Evolutionary conservation across 2,888 invertebrate species (phyloP), one percentile per base, ranked within the genome.

Genomic region (Heteromurus nitidus): DNA sequence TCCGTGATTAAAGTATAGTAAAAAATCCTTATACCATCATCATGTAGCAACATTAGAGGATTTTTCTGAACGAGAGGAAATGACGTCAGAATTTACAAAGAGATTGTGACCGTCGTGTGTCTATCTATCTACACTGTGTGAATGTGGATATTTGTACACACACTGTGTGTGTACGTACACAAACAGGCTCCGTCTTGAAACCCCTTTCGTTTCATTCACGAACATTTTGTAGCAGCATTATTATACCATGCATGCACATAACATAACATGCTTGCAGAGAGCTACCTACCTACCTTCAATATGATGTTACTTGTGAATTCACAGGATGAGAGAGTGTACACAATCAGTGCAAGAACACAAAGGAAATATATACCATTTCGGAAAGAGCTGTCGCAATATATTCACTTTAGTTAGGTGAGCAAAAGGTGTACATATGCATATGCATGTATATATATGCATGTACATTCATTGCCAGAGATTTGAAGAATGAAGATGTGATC

Each of bases 51-150:
- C 53, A 30, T 67, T 55, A 3, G 24, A 58, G 64, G 42, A 50
- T 16, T 22, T 76, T 60, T 68, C 74, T 74, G 67, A 70, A 81
- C 75, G 75, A 74, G 50, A 81, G 75, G 81, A 81, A 81, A 81
- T 81, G 81, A 81, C 81, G 81, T 81, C 81, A 81, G 81, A 50
- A 13, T 62, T 16, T n/a, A 53, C 26, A 50, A 67, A 65, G 53
- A 50, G 26, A 70, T 42, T 18, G 30, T 31, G 55, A 69, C 55
- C 24, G 28, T 18, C 7, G 13, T 36, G 36, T 13, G 36, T 36
- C 7, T 36, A 7, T 55, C 24, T 55, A 55, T 55, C 47, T 47
- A n/a, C 47, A 9, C 36, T 13, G 36, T 36, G 36, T 36, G 36
- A 36, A 9, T 36, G 36, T 36, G 13, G 13, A 36, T 9, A 36